Conservation (phyloP, 2,888 invertebrate genomes). For the Oligia strigilis region DNA sequence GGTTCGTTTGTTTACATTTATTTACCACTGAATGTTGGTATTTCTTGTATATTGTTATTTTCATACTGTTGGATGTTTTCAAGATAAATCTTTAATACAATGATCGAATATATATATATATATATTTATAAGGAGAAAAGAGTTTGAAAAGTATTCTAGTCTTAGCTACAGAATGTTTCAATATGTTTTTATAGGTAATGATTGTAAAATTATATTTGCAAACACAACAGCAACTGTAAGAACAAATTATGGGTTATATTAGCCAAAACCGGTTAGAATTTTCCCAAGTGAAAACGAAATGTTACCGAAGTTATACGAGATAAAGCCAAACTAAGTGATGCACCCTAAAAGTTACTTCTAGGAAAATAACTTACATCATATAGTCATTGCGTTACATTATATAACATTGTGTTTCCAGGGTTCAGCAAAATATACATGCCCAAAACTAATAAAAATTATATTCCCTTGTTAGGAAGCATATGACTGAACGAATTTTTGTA, state of each 20-base stretch:
- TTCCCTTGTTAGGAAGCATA: conserved; percentile 90
- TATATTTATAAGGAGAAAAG: neutral
- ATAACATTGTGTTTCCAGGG: conserved; percentile 76
- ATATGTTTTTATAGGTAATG: neutral
- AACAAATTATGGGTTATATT: conserved; percentile 38
- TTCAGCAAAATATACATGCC: conserved; percentile 89
- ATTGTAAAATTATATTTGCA: conserved; percentile 51
- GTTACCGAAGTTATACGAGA: conserved; percentile 75
- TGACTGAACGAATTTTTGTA: conserved; percentile 84
- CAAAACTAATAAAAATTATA: conserved; percentile 88
- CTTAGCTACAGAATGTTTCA: neutral
- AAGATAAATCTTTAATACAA: neutral
- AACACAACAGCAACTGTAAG: conserved; percentile 50
- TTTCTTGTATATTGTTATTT: neutral
- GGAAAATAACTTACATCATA: conserved; percentile 80
- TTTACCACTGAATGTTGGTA: conserved; percentile 5
- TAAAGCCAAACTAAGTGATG: conserved; percentile 89
- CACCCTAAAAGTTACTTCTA: conserved; percentile 86
- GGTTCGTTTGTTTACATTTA: conserved; percentile 11
- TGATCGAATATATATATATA: neutral
- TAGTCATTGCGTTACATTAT: conserved; percentile 78
- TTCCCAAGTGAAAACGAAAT: conserved; percentile 64
- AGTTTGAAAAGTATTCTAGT: conserved; percentile 1
- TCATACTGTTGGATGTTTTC: neutral
- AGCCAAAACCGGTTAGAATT: conserved; percentile 63